Evolutionary conservation across 2,797 vertebrate species (phyloP).

Genomic region (Neopelma chrysocephalum): DNA sequence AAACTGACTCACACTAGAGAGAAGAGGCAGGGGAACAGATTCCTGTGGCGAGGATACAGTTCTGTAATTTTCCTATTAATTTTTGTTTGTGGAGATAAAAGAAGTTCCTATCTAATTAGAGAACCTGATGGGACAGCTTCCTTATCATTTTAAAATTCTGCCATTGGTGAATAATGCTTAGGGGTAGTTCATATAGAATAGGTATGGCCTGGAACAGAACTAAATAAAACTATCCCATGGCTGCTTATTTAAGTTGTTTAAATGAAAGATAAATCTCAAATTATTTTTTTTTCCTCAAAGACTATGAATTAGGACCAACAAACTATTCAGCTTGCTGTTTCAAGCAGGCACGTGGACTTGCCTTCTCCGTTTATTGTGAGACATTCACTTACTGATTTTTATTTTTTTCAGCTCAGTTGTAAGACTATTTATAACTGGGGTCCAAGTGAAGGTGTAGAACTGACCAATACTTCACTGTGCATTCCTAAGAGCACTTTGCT

Average conservation of each 20-base stretch:
- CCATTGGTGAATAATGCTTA: not conserved
- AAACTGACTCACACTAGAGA: not conserved
- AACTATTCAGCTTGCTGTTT: not conserved
- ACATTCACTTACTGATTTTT: not conserved
- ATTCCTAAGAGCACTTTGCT: not conserved
- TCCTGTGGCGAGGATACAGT: not conserved
- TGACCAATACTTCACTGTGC: not conserved
- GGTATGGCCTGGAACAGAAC: not conserved
- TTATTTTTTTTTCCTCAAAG: not conserved
- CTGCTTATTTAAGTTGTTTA: not conserved
- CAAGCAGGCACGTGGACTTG: not conserved
- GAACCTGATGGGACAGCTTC: not conserved
- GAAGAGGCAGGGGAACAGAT: not conserved
- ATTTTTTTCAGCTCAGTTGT: not conserved
- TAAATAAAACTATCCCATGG: not conserved
- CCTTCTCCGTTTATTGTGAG: not conserved
- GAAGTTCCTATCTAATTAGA: not conserved
- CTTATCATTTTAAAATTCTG: not conserved
- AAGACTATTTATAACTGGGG: not conserved
- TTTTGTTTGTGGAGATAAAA: not conserved
- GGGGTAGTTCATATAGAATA: not conserved
- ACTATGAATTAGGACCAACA: not conserved
- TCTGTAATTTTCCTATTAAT: constrained; percentile 12
- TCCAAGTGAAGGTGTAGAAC: not conserved
- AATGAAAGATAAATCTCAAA: not conserved